These are phyloP conservation scores for Pampusana beccarii DNA, from an alignment of 2,113 vertebrate genomes.

Conservation along the genomic window DNA sequence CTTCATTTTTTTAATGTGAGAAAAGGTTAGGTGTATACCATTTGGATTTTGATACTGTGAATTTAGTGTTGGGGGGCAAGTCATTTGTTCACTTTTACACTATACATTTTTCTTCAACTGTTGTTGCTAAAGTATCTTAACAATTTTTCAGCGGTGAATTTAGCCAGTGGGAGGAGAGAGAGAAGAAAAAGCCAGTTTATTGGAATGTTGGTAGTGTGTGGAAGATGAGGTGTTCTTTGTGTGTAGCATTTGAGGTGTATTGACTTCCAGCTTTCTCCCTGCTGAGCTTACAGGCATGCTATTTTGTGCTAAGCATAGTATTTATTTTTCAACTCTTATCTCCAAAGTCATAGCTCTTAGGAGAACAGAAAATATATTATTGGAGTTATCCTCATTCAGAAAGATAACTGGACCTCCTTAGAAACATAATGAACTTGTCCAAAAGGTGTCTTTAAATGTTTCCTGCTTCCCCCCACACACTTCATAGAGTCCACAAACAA, in stretches of 20 bases:
- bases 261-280: constrained; percentile 33
- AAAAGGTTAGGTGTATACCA: constrained; percentile 62
- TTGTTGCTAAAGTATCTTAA: constrained; percentile 1
- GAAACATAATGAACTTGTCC: not conserved
- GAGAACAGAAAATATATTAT: not conserved
- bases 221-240: constrained; percentile 15
- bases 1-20: constrained; percentile 56
- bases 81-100: constrained; percentile 32
- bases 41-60: constrained; percentile 55
- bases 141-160: not conserved
- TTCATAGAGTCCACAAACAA: not conserved
- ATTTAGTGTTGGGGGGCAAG: constrained; percentile 48
- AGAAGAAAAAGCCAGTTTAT: constrained; percentile 55
- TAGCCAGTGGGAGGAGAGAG: constrained; percentile 17
- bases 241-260: constrained; percentile 16
- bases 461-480: not conserved
- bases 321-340: not conserved
- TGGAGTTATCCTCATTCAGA: constrained; percentile 3
- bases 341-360: constrained; percentile 17
- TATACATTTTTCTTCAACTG: not conserved
- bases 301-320: not conserved
- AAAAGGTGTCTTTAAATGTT: not conserved
- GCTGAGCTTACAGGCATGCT: not conserved
- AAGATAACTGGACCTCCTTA: constrained; percentile 24
- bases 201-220: constrained; percentile 40